These are phyloP conservation scores for Epinephelus moara DNA, from an alignment of 2,113 vertebrate species.

Conservation along the genomic window DNA sequence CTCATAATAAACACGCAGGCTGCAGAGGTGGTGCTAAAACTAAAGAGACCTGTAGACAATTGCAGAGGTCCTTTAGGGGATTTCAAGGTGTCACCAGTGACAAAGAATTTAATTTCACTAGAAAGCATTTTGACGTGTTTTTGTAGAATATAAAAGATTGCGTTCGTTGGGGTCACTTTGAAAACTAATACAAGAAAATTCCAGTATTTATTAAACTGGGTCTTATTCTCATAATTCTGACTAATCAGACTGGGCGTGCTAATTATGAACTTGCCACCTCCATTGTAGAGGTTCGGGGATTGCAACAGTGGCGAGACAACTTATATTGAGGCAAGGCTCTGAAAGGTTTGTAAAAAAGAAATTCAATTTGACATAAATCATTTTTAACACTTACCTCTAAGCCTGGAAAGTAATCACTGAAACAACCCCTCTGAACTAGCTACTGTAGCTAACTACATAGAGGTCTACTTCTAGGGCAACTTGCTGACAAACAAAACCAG, in stretches of 20 bases:
- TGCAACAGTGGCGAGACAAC: background rate
- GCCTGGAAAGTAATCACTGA: no score
- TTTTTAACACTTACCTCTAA: no score
- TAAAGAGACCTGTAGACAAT: slow-evolving; percentile 7
- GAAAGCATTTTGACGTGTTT: background rate
- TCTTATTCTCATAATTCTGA: background rate
- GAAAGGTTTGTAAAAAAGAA: no score
- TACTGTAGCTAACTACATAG: no score
- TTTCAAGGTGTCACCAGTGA: slow-evolving; percentile 17
- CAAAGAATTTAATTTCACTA: slow-evolving; percentile 10
- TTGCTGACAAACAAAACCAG: no score
- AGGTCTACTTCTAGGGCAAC: no score
- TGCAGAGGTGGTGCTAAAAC: slow-evolving; percentile 31
- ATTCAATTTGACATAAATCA: no score
- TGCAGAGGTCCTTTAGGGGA: slow-evolving; percentile 6
- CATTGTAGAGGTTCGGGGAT: background rate
- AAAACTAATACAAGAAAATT: background rate
- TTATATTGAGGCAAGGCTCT: no score
- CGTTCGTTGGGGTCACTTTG: background rate
- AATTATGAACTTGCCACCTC: background rate
- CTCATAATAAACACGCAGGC: slow-evolving; percentile 54
- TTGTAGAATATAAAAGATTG: background rate
- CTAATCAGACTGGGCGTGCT: no score
- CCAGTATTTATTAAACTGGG: background rate
- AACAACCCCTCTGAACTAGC: no score